Evolutionary conservation across 2,888 invertebrate genomes (phyloP), one percentile per base, ranked within the genome.

Genomic region (Endotricha flammealis): DNA sequence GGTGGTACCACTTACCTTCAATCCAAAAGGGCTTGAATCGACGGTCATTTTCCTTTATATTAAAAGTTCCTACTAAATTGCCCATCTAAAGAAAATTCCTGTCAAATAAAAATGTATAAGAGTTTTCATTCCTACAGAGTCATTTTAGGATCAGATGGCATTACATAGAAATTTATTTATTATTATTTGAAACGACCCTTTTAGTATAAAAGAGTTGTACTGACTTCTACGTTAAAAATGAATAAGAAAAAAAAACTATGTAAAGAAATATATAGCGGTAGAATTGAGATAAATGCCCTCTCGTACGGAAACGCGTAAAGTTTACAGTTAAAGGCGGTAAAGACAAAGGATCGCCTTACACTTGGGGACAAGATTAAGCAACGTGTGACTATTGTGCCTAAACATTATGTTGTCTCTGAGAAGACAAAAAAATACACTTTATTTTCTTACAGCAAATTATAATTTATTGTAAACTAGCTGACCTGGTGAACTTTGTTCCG

Each of bases 241-340:
- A 2, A 25, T 11, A 3, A 11, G 10, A 9, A 25, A 11, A 5
- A 11, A 11, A 5, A 11, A 11, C 11, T 25, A 11, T 25, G 4
- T 10, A 25, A 4, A 5, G 6, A 25, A 9, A 33, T 8, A 10
- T 22, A n/a, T n/a, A 25, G 8, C n/a, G 27, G 17, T 17, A 8
- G 16, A 33, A 33, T 33, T 33, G 17, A 29, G 33, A 29, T 29
- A 34, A 35, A 39, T 39, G 39, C 25, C 10, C 13, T 22, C 20
- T 29, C 11, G 17, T 28, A 39, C 34, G 39, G 9, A 37, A 35
- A 31, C 31, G 29, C 29, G 39, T 39, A 34, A 35, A 35, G n/a
- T 39, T 39, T 39, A 35, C 39, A 39, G 31, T 38, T 12, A 4
- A 22, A 23, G 10, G 20, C 34, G 28, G 32, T 31, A 32, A 29